Conservation (phyloP, 2,888 invertebrate genomes). For the Chouioia cunea region DNA sequence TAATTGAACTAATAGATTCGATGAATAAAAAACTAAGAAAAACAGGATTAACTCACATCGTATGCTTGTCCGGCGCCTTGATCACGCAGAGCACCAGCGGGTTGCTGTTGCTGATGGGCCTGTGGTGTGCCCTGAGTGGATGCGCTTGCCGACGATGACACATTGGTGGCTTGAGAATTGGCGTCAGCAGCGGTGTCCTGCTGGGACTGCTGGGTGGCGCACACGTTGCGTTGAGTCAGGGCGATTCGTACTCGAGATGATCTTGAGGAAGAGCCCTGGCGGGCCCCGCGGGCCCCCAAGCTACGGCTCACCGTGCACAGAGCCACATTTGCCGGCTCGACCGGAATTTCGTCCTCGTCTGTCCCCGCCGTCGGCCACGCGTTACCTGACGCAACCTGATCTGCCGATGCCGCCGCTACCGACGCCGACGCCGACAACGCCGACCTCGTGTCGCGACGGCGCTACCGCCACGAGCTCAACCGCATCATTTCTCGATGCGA, state of each 20-base stretch:
- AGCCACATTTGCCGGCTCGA: constrained; percentile 66
- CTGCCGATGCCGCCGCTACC: constrained; percentile 6
- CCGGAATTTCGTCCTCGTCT: constrained; percentile 37
- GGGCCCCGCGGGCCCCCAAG: constrained; percentile 63
- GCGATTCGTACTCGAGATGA: constrained; percentile 45
- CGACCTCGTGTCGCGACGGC: constrained; percentile 22
- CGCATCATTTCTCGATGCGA: background rate
- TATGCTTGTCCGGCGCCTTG: constrained; percentile 45
- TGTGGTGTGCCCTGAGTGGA: background rate
- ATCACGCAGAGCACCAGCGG: constrained; percentile 30
- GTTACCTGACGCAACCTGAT: constrained; percentile 1
- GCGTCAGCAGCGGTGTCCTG: no score
- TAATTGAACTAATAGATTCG: no score
- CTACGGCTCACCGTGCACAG: constrained; percentile 66
- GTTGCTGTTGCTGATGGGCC: constrained; percentile 38
- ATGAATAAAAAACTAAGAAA: background rate
- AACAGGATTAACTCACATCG: constrained; percentile 24
- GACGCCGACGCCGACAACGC: constrained; percentile 22
- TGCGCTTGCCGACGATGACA: no score
- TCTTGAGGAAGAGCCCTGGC: constrained; percentile 51
- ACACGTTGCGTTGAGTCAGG: constrained; percentile 43
- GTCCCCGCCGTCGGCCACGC: constrained; percentile 14
- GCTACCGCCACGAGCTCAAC: background rate
- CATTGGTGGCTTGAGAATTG: no score
- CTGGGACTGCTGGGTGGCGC: constrained; percentile 57